Evolutionary conservation across 2,888 invertebrate species (phyloP), one percentile per base, ranked within the genome.

Genomic region (Cepaea hortensis): DNA sequence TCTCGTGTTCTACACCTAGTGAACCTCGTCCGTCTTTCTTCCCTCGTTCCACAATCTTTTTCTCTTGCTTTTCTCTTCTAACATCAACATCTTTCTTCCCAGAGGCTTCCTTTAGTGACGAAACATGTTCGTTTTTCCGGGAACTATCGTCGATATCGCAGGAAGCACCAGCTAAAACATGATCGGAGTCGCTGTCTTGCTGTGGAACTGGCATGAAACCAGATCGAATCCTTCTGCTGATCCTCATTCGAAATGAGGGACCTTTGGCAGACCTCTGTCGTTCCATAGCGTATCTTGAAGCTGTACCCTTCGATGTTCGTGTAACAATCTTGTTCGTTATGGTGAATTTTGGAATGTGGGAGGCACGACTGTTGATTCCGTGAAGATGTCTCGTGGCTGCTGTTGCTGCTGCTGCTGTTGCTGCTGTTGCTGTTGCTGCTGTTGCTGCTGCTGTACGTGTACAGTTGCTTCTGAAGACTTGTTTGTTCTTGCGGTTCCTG

Each of bases 191-290:
- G 18, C 81, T 68, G 35, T 85, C 85, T 3, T 81, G 73, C 35
- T 85, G 81, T 11, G 85, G 85, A 13, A 85, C 73, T 0, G 85
- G 85, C 81, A 80, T 85, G 55, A 85, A 85, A n/a, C 79, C 85
- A 2, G 85, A n/a, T 1, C 85, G 81, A 9, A 85, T 81, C 46
- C 85, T 72, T 68, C 85, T 61, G 46, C 81, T 85, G 35, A 85
- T 85, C 20, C 81, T 46, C 85, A 85, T 85, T 15, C 85, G 73
- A 72, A 85, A 81, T 6, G 81, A 81, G 3, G 85, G 72, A 23
- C 85, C 68, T n/a, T 75, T 81, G 46, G 70, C 15, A 5, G 85
- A 81, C 23, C 75, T 20, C 75, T 85, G 85, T 11, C 85, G 62
- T 18, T 85, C 85, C 85, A 85, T 85, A 46, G 35, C 46, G 11